Conservation (phyloP, 2,113 vertebrate genomes). For the Seriola quinqueradiata region DNA sequence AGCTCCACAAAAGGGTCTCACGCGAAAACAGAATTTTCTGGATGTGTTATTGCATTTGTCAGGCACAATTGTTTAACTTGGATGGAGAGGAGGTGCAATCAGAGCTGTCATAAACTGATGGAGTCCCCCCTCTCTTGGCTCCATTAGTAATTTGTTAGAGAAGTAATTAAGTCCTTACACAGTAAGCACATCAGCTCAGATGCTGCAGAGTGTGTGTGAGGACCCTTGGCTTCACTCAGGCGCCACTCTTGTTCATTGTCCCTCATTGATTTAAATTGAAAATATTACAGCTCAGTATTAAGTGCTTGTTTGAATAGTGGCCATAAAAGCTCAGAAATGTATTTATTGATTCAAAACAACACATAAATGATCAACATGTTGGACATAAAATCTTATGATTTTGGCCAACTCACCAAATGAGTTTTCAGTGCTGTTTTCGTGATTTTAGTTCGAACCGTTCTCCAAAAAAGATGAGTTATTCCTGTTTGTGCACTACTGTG, state of each 20-base stretch:
- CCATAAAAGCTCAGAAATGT: slow-evolving; percentile 30
- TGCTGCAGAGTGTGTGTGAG: slow-evolving; percentile 36
- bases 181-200: slow-evolving; percentile 57
- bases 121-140: slow-evolving; percentile 68
- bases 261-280: slow-evolving; percentile 25
- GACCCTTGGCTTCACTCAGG: slow-evolving; percentile 38
- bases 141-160: slow-evolving; percentile 76
- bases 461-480: slow-evolving; percentile 25
- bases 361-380: slow-evolving; percentile 25
- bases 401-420: slow-evolving; percentile 35
- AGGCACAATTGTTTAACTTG: slow-evolving; percentile 81
- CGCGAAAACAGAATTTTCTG: slow-evolving; percentile 75
- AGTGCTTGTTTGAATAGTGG: slow-evolving; percentile 32
- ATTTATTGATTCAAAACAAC: slow-evolving; percentile 28
- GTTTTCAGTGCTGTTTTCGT: slow-evolving; percentile 13
- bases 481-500: slow-evolving; percentile 61
- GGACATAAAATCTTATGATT: slow-evolving; percentile 15
- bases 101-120: slow-evolving; percentile 81
- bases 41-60: slow-evolving; percentile 80
- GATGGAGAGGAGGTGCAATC: slow-evolving; percentile 76
- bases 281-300: slow-evolving; percentile 24
- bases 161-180: slow-evolving; percentile 74
- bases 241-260: slow-evolving; percentile 10
- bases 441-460: slow-evolving; percentile 27
- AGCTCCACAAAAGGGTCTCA: slow-evolving; percentile 75